Base-by-base conservation (phyloP, 1,140 invertebrate species). In the Cotesia vestalis region DNA sequence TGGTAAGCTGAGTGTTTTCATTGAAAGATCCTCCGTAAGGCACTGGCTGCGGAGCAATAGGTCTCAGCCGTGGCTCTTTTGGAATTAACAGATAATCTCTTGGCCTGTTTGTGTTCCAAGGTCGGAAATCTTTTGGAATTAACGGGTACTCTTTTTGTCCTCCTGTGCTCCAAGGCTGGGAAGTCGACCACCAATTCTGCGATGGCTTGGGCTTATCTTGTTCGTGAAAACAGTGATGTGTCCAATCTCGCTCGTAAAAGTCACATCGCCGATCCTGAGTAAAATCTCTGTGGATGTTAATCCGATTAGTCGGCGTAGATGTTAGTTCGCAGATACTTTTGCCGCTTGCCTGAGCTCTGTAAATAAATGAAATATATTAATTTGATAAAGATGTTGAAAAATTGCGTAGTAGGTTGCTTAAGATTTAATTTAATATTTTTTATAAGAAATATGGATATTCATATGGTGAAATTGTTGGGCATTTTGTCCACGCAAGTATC, bases 181-280 rank as follows among this genome's bases (percentile, higher is more conserved):
- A 8, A 46, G 6, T 46, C 14, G 57, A 11, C 57, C 64, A 67
- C 71, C 71, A 72, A 52, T 52, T 67, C 27, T 14, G 12, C 6
- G 36, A 17, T n/a, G 40, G 46, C 66, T 11, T 60, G 35, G n/a
- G 36, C 66, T 73, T 57, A 11, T 61, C 35, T 53, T 66, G 52
- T 17, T 17, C 14, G 3, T 17, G 55, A 8, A 20, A 51, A 63
- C 69, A 70, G 61, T 59, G 73, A 62, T 83, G 83, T 38, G 78
- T 92, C 61, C 90, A 83, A 81, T 94, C 92, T 17, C 90, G 85
- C 74, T 94, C 91, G 78, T 93, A 94, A 77, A 93, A 94, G 81
- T 94, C 93, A 74, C 91, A 94, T 46, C 92, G 90, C 12, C 90
- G 88, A 82, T 94, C 93, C 12, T 89, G 84, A 8, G 89, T 84